Evolutionary conservation across 2,797 vertebrate genomes (phyloP), one percentile per base, ranked within the genome.

Genomic region (Ptychadena robeensis): DNA sequence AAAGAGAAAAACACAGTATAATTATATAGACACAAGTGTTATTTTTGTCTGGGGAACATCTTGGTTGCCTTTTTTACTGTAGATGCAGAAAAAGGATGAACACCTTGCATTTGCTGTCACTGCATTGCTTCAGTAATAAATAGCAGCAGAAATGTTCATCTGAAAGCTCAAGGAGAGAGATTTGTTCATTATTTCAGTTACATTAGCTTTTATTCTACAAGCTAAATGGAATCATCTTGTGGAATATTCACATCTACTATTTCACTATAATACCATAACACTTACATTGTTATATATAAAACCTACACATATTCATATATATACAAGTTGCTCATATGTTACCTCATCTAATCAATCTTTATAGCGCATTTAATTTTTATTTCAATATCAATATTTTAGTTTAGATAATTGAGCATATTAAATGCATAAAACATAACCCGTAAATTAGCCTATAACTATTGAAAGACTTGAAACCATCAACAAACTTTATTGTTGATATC

Each of bases 1-100:
- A 71, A 48, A 34, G 66, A 59, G 53, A 59, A 79, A 79, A 79
- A 73, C 9, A 71, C 11, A 12, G 32, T 9, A 73, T 79, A 73
- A 83, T 79, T 83, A 79, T 68, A 73, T 73, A 38, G 82, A 79
- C 40, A 79, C 61, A 73, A 73, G 69, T 79, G 68, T 79, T 79
- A 73, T 73, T 73, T 68, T 67, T 34, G 14, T 57, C 75, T 73
- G 69, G 44, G 32, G 30, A 28, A 73, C 69, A 73, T 79, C 63
- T 67, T 67, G 25, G 12, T 61, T 82, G 53, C 12, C 38, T 57
- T 78, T 68, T 79, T 73, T 40, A 35, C 15, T 72, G 15, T 82
- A 40, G 70, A 31, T 61, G 61, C 18, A 37, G 25, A 83, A 64
- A 71, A 77, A 53, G 9, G 34, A 31, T 38, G 69, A 83, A 73